Conservation (phyloP, 1,140 invertebrate species). For the Drosophila serrata region DNA sequence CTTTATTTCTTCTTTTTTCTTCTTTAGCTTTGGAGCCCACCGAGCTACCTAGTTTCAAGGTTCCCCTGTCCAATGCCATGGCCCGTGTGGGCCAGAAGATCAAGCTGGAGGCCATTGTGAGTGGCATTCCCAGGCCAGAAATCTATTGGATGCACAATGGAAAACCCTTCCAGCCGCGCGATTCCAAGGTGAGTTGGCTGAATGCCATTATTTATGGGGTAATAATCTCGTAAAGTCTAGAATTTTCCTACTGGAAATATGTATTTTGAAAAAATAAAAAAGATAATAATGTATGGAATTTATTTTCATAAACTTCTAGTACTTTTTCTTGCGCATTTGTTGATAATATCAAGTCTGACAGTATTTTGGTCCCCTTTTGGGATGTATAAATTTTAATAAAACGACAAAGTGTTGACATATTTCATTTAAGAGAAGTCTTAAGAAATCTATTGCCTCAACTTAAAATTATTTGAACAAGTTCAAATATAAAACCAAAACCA, state of each 20-base stretch:
- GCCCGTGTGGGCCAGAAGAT: slow-evolving; percentile 89
- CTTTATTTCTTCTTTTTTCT: background rate
- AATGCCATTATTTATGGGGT: background rate
- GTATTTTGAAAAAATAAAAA: too few relatives aligned
- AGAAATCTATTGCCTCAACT: background rate
- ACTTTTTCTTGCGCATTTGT: background rate
- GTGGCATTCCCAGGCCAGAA: slow-evolving; percentile 90
- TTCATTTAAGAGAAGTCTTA: background rate
- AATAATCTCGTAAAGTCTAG: background rate
- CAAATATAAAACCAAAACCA: background rate
- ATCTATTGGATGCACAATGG: slow-evolving; percentile 90
- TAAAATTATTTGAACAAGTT: too few relatives aligned
- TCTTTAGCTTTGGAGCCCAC: slow-evolving; percentile 87
- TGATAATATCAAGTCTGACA: background rate
- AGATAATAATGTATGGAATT: background rate
- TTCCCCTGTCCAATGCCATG: slow-evolving; percentile 88
- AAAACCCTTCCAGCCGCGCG: slow-evolving; percentile 85
- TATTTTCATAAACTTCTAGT: background rate
- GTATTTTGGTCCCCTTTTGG: slow-evolving; percentile 4
- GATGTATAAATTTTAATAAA: slow-evolving; percentile 1
- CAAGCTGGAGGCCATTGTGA: slow-evolving; percentile 90
- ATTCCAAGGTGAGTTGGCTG: slow-evolving; percentile 74
- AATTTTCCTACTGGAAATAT: background rate
- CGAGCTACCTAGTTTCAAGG: slow-evolving; percentile 88
- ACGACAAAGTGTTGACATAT: slow-evolving; percentile 1